Evolutionary conservation across 2,113 vertebrate genomes (phyloP).

Genomic region (Dunckerocampus dactyliophorus): DNA sequence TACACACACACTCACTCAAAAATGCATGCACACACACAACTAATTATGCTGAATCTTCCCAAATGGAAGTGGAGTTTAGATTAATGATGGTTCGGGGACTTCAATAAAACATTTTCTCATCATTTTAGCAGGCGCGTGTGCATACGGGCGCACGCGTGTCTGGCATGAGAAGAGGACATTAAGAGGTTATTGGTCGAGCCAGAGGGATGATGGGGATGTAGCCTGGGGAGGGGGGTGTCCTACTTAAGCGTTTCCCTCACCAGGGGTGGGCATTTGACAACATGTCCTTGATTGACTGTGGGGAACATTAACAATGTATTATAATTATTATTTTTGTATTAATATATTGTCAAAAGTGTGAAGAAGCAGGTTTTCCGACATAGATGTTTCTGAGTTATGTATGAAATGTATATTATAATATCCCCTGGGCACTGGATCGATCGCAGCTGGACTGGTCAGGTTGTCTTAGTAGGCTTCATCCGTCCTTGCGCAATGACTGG

Average conservation of each 20-base stretch:
- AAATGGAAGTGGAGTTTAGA: conserved; percentile 69
- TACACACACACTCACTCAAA: neutral
- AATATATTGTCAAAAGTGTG: too few relatives aligned
- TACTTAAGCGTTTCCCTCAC: conserved; percentile 48
- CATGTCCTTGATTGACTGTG: neutral
- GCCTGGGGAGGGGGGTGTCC: conserved; percentile 34
- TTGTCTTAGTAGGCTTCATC: too few relatives aligned
- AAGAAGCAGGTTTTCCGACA: too few relatives aligned
- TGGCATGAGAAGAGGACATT: conserved; percentile 59
- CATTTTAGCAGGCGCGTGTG: conserved; percentile 48
- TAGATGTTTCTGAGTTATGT: too few relatives aligned
- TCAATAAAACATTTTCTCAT: conserved; percentile 68
- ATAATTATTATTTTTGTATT: neutral
- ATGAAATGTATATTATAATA: too few relatives aligned
- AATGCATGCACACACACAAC: conserved; percentile 30
- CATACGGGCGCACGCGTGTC: conserved; percentile 23
- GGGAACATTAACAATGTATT: neutral
- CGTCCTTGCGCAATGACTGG: too few relatives aligned
- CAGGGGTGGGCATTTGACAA: neutral
- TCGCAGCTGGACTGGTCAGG: too few relatives aligned
- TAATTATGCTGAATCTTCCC: conserved; percentile 69
- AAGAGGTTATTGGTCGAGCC: conserved; percentile 62
- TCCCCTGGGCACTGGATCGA: too few relatives aligned
- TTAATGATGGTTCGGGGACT: conserved; percentile 71
- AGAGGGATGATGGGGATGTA: conserved; percentile 42